Percentiles rank a stretch among this genome's conserved stretches.
phyloP scores from a whole-genome alignment of 2,113 vertebrate genomes.

The Passer domesticus region DNA sequence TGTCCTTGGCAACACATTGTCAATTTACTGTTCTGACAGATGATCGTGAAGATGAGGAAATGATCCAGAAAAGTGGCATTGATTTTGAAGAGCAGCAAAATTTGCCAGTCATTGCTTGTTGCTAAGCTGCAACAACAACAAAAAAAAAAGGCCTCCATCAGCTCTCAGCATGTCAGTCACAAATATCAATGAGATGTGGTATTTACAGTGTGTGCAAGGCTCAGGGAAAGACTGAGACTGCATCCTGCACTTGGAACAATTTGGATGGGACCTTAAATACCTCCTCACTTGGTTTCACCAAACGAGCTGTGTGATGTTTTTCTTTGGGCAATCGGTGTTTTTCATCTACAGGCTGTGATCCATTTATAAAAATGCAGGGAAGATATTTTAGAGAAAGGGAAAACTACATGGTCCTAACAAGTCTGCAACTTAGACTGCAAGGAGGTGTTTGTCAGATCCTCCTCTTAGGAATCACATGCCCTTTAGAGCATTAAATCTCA shows the following conservation, averaged over 20 bases:
- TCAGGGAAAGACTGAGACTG: not conserved
- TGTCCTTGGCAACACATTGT: not conserved
- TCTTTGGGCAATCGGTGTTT: not conserved
- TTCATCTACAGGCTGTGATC: not conserved
- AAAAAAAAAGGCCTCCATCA: not conserved
- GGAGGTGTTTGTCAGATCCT: not conserved
- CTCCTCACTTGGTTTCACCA: not conserved
- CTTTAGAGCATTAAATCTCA: not conserved
- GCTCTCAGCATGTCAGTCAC: not conserved
- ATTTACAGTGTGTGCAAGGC: not conserved
- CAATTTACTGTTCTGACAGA: not conserved
- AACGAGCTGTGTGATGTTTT: not conserved
- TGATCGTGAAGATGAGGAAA: conserved; percentile 13
- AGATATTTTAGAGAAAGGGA: not conserved
- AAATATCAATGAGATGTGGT: not conserved
- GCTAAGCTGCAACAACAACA: not conserved
- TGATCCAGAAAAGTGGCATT: conserved; percentile 57
- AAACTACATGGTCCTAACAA: not conserved
- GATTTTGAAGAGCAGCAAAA: conserved; percentile 44
- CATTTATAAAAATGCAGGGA: not conserved
- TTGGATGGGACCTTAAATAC: not conserved
- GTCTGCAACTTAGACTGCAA: not conserved
- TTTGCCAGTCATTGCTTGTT: conserved; percentile 49
- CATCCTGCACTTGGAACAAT: not conserved
- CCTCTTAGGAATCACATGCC: not conserved